Percentiles rank a stretch among this genome's conserved stretches.
These are phyloP conservation scores for Oeneis ivallda DNA, from an alignment of 2,888 invertebrate genomes.

Conservation along the genomic window DNA sequence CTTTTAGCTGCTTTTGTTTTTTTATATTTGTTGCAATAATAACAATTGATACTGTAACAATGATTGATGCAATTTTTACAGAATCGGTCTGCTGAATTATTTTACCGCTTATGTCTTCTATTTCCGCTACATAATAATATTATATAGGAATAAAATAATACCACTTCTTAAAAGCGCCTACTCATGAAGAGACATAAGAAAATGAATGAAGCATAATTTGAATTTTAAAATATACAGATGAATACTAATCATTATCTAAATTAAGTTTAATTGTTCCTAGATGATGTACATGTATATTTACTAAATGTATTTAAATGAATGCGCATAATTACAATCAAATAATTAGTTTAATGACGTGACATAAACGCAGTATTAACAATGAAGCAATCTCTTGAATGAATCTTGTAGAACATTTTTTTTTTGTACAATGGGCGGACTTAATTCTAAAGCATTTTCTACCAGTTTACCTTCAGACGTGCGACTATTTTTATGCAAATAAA, in stretches of 20 bases:
- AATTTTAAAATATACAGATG: conserved; percentile 8
- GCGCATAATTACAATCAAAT: conserved; percentile 6
- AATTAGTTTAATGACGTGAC: conserved; percentile 13
- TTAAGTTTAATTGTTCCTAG: conserved; percentile 13
- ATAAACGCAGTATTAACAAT: conserved; percentile 1
- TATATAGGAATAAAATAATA: not conserved
- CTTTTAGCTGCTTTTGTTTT: too few relatives aligned
- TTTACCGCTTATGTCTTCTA: too few relatives aligned
- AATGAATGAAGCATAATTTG: conserved; percentile 5
- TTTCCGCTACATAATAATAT: too few relatives aligned
- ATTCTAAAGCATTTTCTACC: too few relatives aligned
- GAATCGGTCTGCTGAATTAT: too few relatives aligned
- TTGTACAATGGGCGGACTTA: too few relatives aligned
- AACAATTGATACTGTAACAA: too few relatives aligned
- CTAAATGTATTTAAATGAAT: conserved; percentile 11
- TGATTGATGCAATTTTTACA: too few relatives aligned
- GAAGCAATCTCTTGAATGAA: not conserved
- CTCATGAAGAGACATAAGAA: not conserved
- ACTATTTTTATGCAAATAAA: too few relatives aligned
- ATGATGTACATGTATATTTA: not conserved
- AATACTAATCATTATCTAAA: conserved; percentile 13
- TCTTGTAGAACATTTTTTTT: too few relatives aligned
- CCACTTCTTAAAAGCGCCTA: not conserved
- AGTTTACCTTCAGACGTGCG: too few relatives aligned
- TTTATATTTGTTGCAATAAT: too few relatives aligned